A percentile compares a stretch with the other conserved stretches of the same genome.
Conservation (phyloP, 2,113 vertebrate species). For the Grantiella picta region DNA sequence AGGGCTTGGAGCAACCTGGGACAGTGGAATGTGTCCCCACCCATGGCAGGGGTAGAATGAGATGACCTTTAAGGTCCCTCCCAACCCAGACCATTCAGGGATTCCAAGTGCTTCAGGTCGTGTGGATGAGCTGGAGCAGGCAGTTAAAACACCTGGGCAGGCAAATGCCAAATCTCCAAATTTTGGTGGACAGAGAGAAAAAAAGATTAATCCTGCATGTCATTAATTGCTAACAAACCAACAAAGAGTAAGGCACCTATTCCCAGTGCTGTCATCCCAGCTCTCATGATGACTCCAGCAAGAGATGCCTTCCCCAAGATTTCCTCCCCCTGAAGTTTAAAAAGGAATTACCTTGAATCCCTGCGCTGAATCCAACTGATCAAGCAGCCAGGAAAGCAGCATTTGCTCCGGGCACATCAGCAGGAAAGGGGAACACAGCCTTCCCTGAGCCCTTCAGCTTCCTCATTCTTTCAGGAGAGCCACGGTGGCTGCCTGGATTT, state of each 20-base stretch:
- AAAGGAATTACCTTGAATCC: conserved; percentile 7
- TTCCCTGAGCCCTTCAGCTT: background rate
- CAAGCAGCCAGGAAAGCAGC: background rate
- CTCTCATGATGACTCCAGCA: accelerated
- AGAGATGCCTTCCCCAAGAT: background rate
- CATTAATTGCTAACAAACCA: background rate
- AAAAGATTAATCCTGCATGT: accelerated
- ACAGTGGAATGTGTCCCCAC: accelerated
- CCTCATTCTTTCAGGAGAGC: conserved; percentile 14
- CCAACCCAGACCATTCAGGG: background rate
- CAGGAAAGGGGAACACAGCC: background rate
- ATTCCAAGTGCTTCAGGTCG: background rate
- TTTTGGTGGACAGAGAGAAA: background rate
- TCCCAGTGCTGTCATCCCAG: background rate
- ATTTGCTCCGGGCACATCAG: background rate
- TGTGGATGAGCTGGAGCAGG: background rate
- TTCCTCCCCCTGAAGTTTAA: background rate
- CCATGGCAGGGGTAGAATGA: background rate
- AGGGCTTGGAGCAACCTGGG: accelerated
- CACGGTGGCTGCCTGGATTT: background rate
- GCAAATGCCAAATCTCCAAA: background rate
- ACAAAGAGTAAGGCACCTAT: background rate
- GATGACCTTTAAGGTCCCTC: background rate
- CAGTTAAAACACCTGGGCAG: background rate
- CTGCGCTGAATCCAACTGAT: background rate